Evolutionary conservation across 2,797 vertebrate genomes (phyloP), one percentile per base, ranked within the genome.

Genomic region (Prionace glauca): DNA sequence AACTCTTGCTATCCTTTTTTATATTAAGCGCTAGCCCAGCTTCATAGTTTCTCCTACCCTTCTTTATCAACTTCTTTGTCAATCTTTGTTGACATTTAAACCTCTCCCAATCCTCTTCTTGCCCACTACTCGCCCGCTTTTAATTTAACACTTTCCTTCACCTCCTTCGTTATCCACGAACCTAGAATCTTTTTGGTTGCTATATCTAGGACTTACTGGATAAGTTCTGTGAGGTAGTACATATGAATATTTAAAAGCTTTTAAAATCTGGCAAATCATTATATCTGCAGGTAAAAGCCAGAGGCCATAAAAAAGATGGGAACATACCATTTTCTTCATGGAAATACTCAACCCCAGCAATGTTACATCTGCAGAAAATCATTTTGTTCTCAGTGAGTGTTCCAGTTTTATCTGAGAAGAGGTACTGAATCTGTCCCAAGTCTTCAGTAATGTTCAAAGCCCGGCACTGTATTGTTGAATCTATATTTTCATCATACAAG

Each of bases 381-480:
- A 99, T 99, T 96, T 99, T 99, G 97, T 99, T 99, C 96, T 99
- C 99, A 0, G 99, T 99, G 87, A 99, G 98, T 0, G 99, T 99
- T 96, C 99, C 99, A 0, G 99, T 99, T 97, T 99, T 99, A 97
- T 99, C 99, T 0, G 99, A 99, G 97, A 99, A 99, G 96, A 99
- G 96, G 96, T 98, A 98, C 96, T 99, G 98, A 96, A 99, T 98
- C 97, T 99, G 99, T 10, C 99, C 99, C 95, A 99, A 98, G 96
- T 99, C 98, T 97, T 99, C 99, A 0, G 99, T 97, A 96, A 99
- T 99, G 97, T 99, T 99, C 95, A 99, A 97, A 0, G 99, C 98
- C 96, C 99, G 98, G 96, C 99, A 99, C 96, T 99, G 98, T 96
- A 99, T 97, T 24, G 97, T 97, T 71, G 98, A 98, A 96, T 98